Evolutionary conservation across 2,888 invertebrate species (phyloP), one percentile per base, ranked within the genome.

Genomic region (Drosophila koepferae): DNA sequence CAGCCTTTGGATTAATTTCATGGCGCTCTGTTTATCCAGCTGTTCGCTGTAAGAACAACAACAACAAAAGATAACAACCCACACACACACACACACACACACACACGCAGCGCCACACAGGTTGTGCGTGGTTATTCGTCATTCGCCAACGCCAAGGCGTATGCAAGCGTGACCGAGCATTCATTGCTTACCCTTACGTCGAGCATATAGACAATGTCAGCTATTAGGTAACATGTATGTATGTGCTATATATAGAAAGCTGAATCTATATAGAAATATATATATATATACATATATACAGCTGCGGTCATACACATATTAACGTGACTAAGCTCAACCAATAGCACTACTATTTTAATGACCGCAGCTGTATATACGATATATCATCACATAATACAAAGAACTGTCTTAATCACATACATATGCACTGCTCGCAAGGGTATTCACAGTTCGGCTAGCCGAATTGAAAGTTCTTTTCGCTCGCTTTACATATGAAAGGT

Each of bases 1-100:
- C 51, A 93, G 88, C 73, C 89, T 89, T 66, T 93, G 91, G 58
- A 93, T 91, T 10, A 93, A 77, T 71, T 90, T 91, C 62, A 89
- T 74, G 12, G 92, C 92, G 38, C 90, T 87, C 68, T 89, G 88
- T 54, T 92, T 92, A 72, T 92, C 92, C 65, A 92, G 86, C 80
- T 92, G 92, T 51, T 92, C 91, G 55, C 92, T 92, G 70, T 18
- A 63, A 56, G 34, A 23, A 16, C 18, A 36, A 51, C 34, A 49
- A 49, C 34, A 51, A 28, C 9, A 41, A 1, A 54, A 49, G 28
- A 67, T 10, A 67, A 43, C 41, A 28, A 63, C 62, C 23, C 16
- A 16, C 2, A 3, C n/a, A 31, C 14, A 28, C 4, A 7, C 16
- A 9, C 5, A 28, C 6, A 16, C 40, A 40, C 16, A 28, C 18